Evolutionary conservation across 2,888 invertebrate genomes (phyloP).

Genomic region (Acanthacorydalis orientalis): DNA sequence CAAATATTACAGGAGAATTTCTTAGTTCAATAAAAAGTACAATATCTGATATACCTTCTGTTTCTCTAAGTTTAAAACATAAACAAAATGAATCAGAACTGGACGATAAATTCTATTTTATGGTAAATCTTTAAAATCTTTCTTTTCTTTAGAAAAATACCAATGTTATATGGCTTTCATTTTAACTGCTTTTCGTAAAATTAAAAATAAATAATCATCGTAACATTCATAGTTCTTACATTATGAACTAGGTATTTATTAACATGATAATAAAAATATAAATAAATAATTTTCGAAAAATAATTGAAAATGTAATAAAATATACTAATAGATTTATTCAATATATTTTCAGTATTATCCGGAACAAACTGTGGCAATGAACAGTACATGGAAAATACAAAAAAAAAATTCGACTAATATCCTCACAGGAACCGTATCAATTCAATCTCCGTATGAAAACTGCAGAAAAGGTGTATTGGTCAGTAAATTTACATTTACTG

Average conservation of each 20-base stretch:
- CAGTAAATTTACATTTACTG: conserved; percentile 45
- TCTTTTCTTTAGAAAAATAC: too few species aligned
- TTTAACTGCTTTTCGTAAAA: too few species aligned
- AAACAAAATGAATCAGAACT: conserved; percentile 29
- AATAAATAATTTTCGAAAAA: too few species aligned
- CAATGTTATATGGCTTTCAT: too few species aligned
- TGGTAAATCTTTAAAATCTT: too few species aligned
- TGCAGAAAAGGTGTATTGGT: conserved; percentile 50
- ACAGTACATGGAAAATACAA: conserved; percentile 51
- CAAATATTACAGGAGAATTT: conserved; percentile 29
- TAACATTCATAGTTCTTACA: background rate
- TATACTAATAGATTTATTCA: background rate
- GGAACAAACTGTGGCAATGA: conserved; percentile 46
- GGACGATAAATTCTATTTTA: conserved; percentile 32
- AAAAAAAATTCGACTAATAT: conserved; percentile 38
- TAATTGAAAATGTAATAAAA: background rate
- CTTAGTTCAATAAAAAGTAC: conserved; percentile 37
- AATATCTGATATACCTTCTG: conserved; percentile 36
- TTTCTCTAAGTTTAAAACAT: conserved; percentile 37
- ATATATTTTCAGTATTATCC: conserved; percentile 40
- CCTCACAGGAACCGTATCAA: conserved; percentile 44
- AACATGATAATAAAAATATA: background rate
- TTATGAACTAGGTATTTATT: background rate
- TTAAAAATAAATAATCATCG: background rate
- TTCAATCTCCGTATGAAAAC: conserved; percentile 51